Evolutionary conservation across 2,797 vertebrate genomes (phyloP), one percentile per base, ranked within the genome.

Genomic region (Helarctos malayanus): DNA sequence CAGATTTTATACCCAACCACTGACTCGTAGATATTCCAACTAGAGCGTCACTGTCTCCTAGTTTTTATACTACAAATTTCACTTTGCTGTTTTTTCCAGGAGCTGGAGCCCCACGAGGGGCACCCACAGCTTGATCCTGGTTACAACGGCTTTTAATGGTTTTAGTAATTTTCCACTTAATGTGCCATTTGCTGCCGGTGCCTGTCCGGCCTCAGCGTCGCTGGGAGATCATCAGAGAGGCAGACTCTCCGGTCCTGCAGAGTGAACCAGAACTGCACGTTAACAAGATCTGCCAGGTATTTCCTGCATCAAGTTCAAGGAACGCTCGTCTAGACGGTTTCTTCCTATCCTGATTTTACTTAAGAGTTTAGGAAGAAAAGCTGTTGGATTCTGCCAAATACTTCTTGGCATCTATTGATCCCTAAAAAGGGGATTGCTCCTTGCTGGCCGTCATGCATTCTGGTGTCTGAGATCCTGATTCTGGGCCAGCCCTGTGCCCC

Each of bases 291-390:
- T 15, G 25, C 59, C 18, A 5, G 80, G n/a, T 32, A 11, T 14
- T 27, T 49, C 12, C 0, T 23, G 0, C 0, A 10, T 23, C 13
- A 21, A 45, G 59, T 23, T 12, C 2, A 16, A 14, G 45, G 75
- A 8, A 8, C 41, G 3, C 21, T 7, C 38, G 21, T 27, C 65
- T 9, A 18, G 7, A 4, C 2, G 63, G 7, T 16, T 23, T 45
- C 75, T 32, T 35, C 32, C 82, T 54, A 2, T 23, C 38, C 27
- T 12, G 56, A 38, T 54, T 38, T 83, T 23, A 38, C 41, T 35
- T 49, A 15, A 32, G 49, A 71, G 47, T 35, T 84, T 32, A n/a
- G 71, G 16, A 18, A 41, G 68, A 25, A 16, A 0, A 10, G 11
- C 78, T 29, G 1, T 0, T 35, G 18, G 21, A 0, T 4, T 15